These are phyloP conservation scores for Leucopsar rothschildi DNA, from an alignment of 2,113 vertebrate species.

Conservation along the genomic window DNA sequence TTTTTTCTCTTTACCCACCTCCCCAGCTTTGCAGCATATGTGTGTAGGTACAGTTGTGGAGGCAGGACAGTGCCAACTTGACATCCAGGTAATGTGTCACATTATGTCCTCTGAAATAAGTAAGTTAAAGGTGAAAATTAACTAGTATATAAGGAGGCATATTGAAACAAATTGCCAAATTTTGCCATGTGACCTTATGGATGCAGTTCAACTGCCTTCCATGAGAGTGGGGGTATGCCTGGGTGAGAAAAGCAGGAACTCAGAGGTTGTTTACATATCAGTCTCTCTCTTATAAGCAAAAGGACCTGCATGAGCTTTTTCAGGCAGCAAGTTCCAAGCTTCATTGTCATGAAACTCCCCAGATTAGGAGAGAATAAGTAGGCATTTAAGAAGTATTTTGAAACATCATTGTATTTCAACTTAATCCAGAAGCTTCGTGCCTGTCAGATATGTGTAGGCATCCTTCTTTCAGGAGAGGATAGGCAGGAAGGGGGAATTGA, in stretches of 20 bases:
- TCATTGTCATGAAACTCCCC: not conserved
- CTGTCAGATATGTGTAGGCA: not conserved
- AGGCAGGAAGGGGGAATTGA: not conserved
- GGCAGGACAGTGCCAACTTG: not conserved
- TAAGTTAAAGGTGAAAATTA: not conserved
- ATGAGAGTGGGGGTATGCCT: fast-evolving
- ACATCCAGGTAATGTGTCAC: not conserved
- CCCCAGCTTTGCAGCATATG: not conserved
- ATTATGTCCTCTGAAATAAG: not conserved
- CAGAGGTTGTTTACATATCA: not conserved
- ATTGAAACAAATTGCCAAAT: not conserved
- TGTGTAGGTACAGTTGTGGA: not conserved
- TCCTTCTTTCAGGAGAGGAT: not conserved
- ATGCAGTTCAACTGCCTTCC: not conserved
- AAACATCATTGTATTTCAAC: not conserved
- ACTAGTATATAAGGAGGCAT: not conserved
- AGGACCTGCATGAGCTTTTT: not conserved
- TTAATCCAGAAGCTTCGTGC: not conserved
- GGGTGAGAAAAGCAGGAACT: not conserved
- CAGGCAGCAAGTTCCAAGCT: not conserved
- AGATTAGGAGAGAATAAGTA: not conserved
- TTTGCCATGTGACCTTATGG: not conserved
- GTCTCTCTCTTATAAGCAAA: not conserved
- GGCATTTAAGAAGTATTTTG: not conserved
- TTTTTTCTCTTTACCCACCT: not conserved